Evolutionary conservation across 1,140 invertebrate species (phyloP).

Genomic region (Drosophila tani): DNA sequence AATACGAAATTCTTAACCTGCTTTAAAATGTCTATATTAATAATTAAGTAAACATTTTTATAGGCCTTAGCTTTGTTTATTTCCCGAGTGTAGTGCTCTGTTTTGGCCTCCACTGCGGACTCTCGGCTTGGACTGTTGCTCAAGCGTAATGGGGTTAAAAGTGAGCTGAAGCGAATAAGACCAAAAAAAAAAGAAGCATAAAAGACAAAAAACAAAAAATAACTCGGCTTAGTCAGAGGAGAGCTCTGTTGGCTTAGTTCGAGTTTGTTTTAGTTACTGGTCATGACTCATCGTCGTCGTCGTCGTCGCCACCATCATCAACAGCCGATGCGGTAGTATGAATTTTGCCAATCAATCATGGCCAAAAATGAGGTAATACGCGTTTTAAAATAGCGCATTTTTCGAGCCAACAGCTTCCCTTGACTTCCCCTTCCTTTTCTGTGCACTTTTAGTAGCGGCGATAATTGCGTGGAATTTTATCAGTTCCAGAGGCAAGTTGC

Average conservation of each 20-base stretch:
- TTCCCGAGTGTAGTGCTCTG: conserved; percentile 7
- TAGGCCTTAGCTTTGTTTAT: conserved; percentile 1
- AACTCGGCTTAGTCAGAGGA: conserved; percentile 48
- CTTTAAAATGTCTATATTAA: background rate
- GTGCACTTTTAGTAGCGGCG: conserved; percentile 4
- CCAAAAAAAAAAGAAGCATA: conserved; percentile 25
- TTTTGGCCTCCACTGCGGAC: conserved; percentile 20
- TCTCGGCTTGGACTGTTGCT: conserved; percentile 61
- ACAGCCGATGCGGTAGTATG: conserved; percentile 5
- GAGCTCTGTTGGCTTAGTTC: conserved; percentile 20
- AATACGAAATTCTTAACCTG: background rate
- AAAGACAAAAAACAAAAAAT: conserved; percentile 24
- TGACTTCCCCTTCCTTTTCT: background rate
- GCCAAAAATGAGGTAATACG: conserved; percentile 44
- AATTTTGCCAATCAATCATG: conserved; percentile 48
- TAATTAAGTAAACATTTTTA: background rate
- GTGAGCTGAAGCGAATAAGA: conserved; percentile 78
- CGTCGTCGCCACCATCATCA: background rate
- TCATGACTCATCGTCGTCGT: conserved; percentile 48
- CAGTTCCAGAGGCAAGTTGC: conserved; percentile 27
- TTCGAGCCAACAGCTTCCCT: background rate
- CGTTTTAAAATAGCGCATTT: conserved; percentile 40
- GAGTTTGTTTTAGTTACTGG: conserved; percentile 5
- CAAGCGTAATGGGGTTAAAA: conserved; percentile 82
- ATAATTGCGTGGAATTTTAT: conserved; percentile 58